A percentile compares a stretch with the other conserved stretches of the same genome.
These are phyloP conservation scores for Pogoniulus pusillus DNA, from an alignment of 2,797 vertebrate genomes.

Conservation along the genomic window DNA sequence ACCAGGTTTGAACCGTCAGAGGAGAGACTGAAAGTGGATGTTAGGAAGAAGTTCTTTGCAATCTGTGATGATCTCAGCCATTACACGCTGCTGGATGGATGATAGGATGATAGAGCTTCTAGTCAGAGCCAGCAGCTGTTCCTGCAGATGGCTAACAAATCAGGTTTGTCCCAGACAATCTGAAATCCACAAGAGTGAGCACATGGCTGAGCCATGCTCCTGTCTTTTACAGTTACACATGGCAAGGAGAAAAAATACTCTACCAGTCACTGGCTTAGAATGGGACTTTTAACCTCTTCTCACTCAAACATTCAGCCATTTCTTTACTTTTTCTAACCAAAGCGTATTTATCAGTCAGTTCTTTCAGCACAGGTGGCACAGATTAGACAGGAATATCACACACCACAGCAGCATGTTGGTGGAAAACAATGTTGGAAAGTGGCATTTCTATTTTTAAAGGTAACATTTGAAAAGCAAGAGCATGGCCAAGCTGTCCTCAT, in stretches of 20 bases:
- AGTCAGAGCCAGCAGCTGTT: background rate
- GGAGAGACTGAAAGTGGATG: too few species aligned
- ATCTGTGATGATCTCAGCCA: too few species aligned
- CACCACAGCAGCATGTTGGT: background rate
- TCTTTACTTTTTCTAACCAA: background rate
- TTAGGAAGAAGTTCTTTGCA: too few species aligned
- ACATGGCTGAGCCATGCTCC: background rate
- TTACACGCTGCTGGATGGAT: too few species aligned
- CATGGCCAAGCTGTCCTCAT: background rate
- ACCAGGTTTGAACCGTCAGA: too few species aligned
- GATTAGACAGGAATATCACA: background rate
- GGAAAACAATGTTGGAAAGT: background rate
- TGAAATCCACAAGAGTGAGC: constrained; percentile 10
- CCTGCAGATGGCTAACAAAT: constrained; percentile 30
- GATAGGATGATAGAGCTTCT: background rate
- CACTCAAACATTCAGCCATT: background rate
- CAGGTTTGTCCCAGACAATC: constrained; percentile 21
- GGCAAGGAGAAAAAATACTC: background rate
- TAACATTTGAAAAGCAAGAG: background rate
- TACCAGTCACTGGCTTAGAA: background rate
- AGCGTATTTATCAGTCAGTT: background rate
- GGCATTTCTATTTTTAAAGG: background rate
- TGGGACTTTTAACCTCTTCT: background rate
- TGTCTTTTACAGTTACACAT: background rate
- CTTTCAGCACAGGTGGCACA: background rate